Evolutionary conservation across 2,888 invertebrate genomes (phyloP).

Genomic region (Anoplius nigerrimus): DNA sequence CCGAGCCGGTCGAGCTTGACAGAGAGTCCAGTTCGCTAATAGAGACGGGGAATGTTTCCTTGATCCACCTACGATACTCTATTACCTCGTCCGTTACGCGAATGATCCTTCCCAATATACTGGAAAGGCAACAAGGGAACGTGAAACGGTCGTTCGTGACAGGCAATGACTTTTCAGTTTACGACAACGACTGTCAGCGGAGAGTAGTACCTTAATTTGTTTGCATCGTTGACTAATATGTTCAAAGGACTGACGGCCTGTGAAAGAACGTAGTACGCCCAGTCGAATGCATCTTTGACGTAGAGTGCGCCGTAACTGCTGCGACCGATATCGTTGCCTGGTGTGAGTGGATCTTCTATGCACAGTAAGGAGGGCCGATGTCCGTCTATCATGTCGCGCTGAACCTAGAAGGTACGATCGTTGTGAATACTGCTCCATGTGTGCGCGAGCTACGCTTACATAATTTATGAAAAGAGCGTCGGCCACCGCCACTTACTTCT

Average conservation of each 20-base stretch:
- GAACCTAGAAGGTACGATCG: conserved; percentile 76
- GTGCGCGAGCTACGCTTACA: too few relatives aligned
- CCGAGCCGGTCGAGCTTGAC: conserved; percentile 73
- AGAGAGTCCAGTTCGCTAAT: conserved; percentile 69
- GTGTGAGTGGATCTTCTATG: conserved; percentile 97
- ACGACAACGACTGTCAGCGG: neutral
- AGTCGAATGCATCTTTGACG: conserved; percentile 95
- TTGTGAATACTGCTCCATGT: too few relatives aligned
- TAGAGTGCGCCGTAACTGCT: conserved; percentile 96
- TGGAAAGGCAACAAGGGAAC: conserved; percentile 53
- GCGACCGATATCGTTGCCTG: conserved; percentile 97
- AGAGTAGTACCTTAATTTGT: conserved; percentile 71
- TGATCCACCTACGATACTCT: conserved; percentile 82
- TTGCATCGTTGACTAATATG: conserved; percentile 77
- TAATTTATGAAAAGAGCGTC: too few relatives aligned
- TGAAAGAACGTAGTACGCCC: conserved; percentile 91
- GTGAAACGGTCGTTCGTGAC: neutral
- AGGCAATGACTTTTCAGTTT: conserved; percentile 3
- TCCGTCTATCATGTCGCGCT: conserved; percentile 95
- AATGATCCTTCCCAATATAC: conserved; percentile 92
- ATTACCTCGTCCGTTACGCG: conserved; percentile 95
- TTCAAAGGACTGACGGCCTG: conserved; percentile 82
- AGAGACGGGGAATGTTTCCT: conserved; percentile 75
- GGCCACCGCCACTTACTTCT: conserved; percentile 76
- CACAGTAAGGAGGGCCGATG: conserved; percentile 95